Evolutionary conservation across 53 echinoderm and acorn worm genomes (phyloP), one percentile per base, ranked within the genome.

Genomic region (Echinometra lucunter): DNA sequence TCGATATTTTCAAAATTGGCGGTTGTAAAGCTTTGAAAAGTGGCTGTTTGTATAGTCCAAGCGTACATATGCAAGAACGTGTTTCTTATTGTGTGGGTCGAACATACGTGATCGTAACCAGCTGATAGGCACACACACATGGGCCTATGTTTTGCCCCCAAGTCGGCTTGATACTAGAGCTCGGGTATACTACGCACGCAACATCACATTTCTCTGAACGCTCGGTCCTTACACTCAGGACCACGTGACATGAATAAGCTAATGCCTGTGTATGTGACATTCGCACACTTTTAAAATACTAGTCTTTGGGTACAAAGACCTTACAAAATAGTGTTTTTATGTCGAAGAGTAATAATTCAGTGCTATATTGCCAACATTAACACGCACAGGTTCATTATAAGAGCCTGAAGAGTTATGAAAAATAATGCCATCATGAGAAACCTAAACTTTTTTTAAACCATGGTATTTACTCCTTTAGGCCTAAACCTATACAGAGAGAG

Each of bases 201-300:
- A 91, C 66, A 85, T 28, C 85, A n/a, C n/a, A 85, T 53, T 49
- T 11, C 89, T 44, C 37, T 92, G 92, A 92, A 92, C 92, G 92
- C 92, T 92, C 92, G 92, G 92, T 92, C 92, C 92, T 92, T 78
- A 72, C 92, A 92, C 92, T 78, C 75, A 37, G 5, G 9, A 57
- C 92, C 92, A 92, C 92, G 92, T 92, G 92, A 92, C 91, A 35
- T 1, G 69, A 21, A 88, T 88, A 16, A 28, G 57, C 57, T 75
- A 34, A n/a, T 56, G 75, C 27, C 45, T 91, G 91, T 67, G 91
- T 91, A 66, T 44, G 44, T 91, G 66, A 91, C 91, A 91, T 69
- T 91, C 66, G 69, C 69, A 91, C 91, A 91, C 91, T 67, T 44
- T 66, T 37, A 81, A 85, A 47, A n/a, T 38, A 60, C 30, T 91